Evolutionary conservation across 2,113 vertebrate species (phyloP), one percentile per base, ranked within the genome.

Genomic region (Menidia beryllina): DNA sequence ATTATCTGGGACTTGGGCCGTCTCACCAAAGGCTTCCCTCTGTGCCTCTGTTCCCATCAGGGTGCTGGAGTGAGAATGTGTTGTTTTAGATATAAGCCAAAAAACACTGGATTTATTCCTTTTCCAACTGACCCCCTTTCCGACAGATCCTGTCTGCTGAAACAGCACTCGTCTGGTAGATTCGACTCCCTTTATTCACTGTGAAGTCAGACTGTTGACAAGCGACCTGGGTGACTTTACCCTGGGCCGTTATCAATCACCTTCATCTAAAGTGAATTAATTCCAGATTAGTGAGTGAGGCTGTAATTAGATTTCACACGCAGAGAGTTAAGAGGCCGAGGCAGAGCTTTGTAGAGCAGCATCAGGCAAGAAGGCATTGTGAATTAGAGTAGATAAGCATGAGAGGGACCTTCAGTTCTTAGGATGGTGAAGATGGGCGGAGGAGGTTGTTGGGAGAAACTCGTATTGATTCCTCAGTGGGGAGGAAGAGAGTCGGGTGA

Each of bases 401-500:
- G 45, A 83, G 73, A 19, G 49, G 57, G 72, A 62, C 82, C 80
- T 82, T 75, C 76, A 82, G 70, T 83, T 87, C 64, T 62, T 45
- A 38, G 69, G 54, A 69, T 79, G 73, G 79, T 63, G 65, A 81
- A 71, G 74, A 73, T 49, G 66, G 75, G 68, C 65, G 79, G 63
- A 70, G 67, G 52, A 82, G 84, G 79, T 67, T 86, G 93, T 91
- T 92, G 84, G 91, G 89, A 91, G 86, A 94, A 93, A 94, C 94
- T 92, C 92, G 84, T 95, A 96, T 96, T 92, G 95, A 96, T 96
- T 92, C 87, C 57, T 88, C 90, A 76, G 90, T 90, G 91, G 91
- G 92, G 92, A 93, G 94, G 86, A 75, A 79, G 67, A 71, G 77
- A 64, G 55, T 68, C 89, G 52, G 89, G 93, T 91, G 95, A 95